These are phyloP conservation scores for Podarcis raffonei DNA, from an alignment of 2,113 vertebrate genomes.

Conservation along the genomic window DNA sequence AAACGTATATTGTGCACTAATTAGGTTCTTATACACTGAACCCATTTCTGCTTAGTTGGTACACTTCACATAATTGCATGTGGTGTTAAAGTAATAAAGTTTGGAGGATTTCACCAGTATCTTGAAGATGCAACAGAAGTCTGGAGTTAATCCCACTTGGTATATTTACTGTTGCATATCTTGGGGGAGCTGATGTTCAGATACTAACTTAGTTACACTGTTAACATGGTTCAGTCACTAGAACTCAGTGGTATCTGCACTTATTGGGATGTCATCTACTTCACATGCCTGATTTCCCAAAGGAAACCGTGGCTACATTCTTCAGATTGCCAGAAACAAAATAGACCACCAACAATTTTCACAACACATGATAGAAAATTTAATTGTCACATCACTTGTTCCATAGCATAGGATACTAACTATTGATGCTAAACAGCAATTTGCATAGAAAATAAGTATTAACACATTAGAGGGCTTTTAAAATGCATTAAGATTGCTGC, in stretches of 20 bases:
- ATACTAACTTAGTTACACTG: neutral
- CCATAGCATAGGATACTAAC: neutral
- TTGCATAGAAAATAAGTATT: neutral
- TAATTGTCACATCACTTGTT: neutral
- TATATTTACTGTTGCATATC: neutral
- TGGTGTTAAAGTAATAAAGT: neutral
- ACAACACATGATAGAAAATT: neutral
- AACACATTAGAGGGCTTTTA: neutral
- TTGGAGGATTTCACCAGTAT: neutral
- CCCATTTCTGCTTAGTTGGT: conserved; percentile 32
- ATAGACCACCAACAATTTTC: neutral
- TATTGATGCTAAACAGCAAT: neutral
- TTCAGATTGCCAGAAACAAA: neutral
- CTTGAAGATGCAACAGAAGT: neutral
- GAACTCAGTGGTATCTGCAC: neutral
- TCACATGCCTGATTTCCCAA: neutral
- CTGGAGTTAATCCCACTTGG: neutral
- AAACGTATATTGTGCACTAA: neutral
- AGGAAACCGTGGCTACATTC: neutral
- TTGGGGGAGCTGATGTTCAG: neutral
- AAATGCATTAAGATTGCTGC: neutral
- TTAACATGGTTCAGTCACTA: neutral
- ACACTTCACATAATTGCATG: conserved; percentile 13
- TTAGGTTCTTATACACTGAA: conserved; percentile 13
- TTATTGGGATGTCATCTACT: neutral